A percentile compares a stretch with the other conserved stretches of the same genome.
Conservation (phyloP, 2,797 vertebrate genomes). For the Chelmon rostratus region DNA sequence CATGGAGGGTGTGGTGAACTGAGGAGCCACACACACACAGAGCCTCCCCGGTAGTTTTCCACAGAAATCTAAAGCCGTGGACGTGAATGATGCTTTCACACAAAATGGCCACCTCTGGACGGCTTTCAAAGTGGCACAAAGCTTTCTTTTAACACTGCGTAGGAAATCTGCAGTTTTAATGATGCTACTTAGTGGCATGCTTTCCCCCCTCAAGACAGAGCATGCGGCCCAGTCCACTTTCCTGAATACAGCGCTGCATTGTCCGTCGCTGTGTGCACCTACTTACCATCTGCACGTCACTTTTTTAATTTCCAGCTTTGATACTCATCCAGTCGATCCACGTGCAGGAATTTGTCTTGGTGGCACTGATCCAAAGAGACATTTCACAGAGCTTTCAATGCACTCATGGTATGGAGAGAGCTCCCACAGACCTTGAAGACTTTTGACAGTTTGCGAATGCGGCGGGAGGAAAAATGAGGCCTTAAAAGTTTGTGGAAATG, state of each 20-base stretch:
- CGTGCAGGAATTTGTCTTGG: not conserved
- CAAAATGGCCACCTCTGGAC: conserved; percentile 64
- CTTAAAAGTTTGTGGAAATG: not conserved
- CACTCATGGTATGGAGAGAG: not conserved
- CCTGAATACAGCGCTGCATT: conserved; percentile 39
- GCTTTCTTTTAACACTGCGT: conserved; percentile 58
- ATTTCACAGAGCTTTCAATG: conserved; percentile 14
- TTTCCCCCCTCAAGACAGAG: conserved; percentile 53
- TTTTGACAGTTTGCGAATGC: not conserved
- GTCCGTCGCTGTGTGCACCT: conserved; percentile 23
- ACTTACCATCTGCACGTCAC: not conserved
- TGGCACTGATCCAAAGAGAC: conserved; percentile 21
- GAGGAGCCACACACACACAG: conserved; percentile 37
- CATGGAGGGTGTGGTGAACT: conserved; percentile 67
- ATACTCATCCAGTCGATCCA: not conserved
- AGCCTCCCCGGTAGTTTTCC: conserved; percentile 79
- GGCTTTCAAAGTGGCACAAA: conserved; percentile 65
- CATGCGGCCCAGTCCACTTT: conserved; percentile 10
- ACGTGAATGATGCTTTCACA: conserved; percentile 82
- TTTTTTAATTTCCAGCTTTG: conserved; percentile 9
- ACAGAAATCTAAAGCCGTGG: conserved; percentile 62
- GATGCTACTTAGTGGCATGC: conserved; percentile 54
- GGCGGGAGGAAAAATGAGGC: not conserved
- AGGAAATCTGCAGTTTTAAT: conserved; percentile 59
- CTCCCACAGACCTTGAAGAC: not conserved